Base-by-base conservation (phyloP, 2,888 invertebrate genomes). In the Torymus tubicola region DNA sequence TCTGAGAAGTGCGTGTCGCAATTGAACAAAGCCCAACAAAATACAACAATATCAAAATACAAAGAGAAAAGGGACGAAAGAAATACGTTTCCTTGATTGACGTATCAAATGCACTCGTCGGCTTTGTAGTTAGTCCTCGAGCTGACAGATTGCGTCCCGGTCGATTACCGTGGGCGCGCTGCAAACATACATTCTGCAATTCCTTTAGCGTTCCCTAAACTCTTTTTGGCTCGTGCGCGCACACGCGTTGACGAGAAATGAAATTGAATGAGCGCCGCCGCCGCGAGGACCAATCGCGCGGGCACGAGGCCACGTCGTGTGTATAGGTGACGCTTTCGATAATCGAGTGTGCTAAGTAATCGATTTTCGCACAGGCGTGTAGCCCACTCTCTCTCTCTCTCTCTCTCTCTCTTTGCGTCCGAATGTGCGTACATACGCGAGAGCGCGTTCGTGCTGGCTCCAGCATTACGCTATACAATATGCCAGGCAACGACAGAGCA, bases 331-430 rank as follows among this genome's bases (percentile, higher is more conserved):
- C 24, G 55, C 73, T 65, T 65, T 65, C 68, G 68, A 76, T 61
- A 68, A 76, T 76, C 75, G 61, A 76, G 61, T 76, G 75, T 61
- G 53, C 61, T 76, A 76, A 75, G 75, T 24, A 67, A 76, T 76
- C 61, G 75, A 76, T 68, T 76, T 75, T 24, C 61, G 53, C 53
- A 16, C 42, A 42, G 42, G 42, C 42, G 8, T 42, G 42, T 42
- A 31, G 8, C 21, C 1, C 21, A 1, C 21, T 21, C 1, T 8
- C 42, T 42, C 42, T 42, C 42, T 42, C 42, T 42, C 42, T 1
- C 42, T 42, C 42, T 42, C 42, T 3, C 31, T 31, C 31, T 31
- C 31, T 31, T 31, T 31, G 31, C 31, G 31, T 3, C 31, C 3
- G 31, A 31, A 31, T 31, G 31, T 31, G 31, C 31, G 31, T 31